Conservation (phyloP, 2,888 invertebrate genomes). For the Automeris io region DNA sequence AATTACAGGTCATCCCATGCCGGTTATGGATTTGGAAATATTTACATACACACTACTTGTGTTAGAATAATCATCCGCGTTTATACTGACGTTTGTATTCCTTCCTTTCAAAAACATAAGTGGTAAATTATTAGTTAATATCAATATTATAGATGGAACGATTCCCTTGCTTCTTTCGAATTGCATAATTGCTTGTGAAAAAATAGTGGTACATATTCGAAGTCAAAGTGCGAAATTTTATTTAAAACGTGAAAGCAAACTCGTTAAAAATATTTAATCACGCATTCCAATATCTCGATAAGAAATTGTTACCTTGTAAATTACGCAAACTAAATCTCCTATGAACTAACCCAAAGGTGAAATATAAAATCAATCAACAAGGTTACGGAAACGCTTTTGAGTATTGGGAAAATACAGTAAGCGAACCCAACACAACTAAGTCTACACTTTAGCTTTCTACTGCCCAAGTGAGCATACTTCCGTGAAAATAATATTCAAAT, state of each 20-base stretch:
- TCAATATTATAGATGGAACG: constrained; percentile 24
- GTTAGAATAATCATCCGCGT: constrained; percentile 49
- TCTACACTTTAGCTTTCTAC: neutral
- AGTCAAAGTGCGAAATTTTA: neutral
- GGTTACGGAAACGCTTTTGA: constrained; percentile 14
- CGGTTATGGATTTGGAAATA: constrained; percentile 40
- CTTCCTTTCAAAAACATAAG: constrained; percentile 36
- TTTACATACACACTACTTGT: constrained; percentile 36
- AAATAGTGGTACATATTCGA: neutral
- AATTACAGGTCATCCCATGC: constrained; percentile 27
- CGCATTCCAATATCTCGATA: constrained; percentile 30
- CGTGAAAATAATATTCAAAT: constrained; percentile 21
- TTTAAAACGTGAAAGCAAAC: constrained; percentile 21
- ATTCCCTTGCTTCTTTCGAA: constrained; percentile 25
- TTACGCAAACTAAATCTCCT: constrained; percentile 14
- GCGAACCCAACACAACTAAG: neutral
- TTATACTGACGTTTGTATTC: constrained; percentile 39
- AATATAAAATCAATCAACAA: constrained; percentile 10
- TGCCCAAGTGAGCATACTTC: neutral
- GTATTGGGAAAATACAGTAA: neutral
- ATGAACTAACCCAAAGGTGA: constrained; percentile 14
- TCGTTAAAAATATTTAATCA: constrained; percentile 25
- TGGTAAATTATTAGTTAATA: constrained; percentile 23
- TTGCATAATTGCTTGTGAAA: constrained; percentile 15
- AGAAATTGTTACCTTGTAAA: constrained; percentile 19